phyloP scores from a whole-genome alignment of 2,797 vertebrate species.

The Selene dorsalis region DNA sequence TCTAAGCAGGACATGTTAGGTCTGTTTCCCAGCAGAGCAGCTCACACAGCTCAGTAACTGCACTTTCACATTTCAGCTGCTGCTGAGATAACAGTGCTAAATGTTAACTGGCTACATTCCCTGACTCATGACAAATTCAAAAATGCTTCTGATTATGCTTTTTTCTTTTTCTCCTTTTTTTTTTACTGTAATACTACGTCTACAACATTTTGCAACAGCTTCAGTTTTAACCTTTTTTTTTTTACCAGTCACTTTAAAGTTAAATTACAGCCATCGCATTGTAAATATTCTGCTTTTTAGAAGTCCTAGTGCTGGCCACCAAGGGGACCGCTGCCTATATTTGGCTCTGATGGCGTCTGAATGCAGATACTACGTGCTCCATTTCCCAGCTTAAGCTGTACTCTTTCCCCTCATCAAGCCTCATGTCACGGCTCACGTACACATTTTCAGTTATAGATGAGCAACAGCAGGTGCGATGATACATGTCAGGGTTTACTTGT shows the following conservation, averaged over 20 bases:
- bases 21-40: constrained; percentile 39
- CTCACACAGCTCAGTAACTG: constrained; percentile 12
- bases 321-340: constrained; percentile 55
- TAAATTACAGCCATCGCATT: not conserved
- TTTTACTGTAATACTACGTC: not conserved
- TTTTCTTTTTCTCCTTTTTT: not conserved
- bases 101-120: not conserved
- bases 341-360: constrained; percentile 58
- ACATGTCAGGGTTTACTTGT: constrained; percentile 29
- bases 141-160: not conserved
- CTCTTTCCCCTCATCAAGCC: constrained; percentile 38
- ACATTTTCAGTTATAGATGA: constrained; percentile 51
- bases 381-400: constrained; percentile 70
- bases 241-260: constrained; percentile 10
- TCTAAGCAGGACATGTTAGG: constrained; percentile 50
- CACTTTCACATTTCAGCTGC: constrained; percentile 35
- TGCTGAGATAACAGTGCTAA: not conserved
- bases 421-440: constrained; percentile 32
- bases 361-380: constrained; percentile 62
- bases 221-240: constrained; percentile 1
- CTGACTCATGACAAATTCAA: not conserved
- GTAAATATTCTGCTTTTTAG: constrained; percentile 28
- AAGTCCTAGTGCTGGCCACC: constrained; percentile 24
- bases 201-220: not conserved
- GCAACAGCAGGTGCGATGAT: constrained; percentile 57